Evolutionary conservation across 1,140 invertebrate genomes (phyloP), one percentile per base, ranked within the genome.

Genomic region (Drosophila jambulina): DNA sequence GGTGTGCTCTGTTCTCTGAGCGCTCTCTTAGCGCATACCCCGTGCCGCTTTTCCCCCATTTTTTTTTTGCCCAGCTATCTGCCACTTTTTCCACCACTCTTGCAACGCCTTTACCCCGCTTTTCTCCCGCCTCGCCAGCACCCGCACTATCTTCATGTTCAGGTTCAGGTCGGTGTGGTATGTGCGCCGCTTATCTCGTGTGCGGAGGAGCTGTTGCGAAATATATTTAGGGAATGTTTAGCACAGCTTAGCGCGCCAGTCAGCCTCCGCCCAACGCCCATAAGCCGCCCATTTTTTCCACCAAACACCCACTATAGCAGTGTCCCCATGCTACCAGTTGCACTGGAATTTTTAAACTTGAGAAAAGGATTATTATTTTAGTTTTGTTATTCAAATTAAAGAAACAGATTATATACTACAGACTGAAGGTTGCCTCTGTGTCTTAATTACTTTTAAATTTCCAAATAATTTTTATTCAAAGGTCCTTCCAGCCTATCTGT

Each of bases 161-260:
- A 48, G 69, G 69, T 60, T 72, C 67, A 60, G 70, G 67, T 79
- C 46, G 63, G 54, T 60, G 60, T 65, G 83, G 71, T 72, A 81
- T 88, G 81, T 81, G 62, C 62, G 60, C 56, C 81, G 84, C 84
- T 87, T 87, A 87, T 87, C 84, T 87, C 60, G 29, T 62, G 78
- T 77, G 75, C 60, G 49, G 64, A 72, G 65, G 76, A 84, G 85
- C 85, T 90, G 85, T 81, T 90, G 85, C 80, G 80, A 87, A 87
- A 87, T 87, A 87, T 87, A 87, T 87, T 87, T 87, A 84, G 84
- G 85, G 84, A 87, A 87, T 87, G 84, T 87, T 87, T 87, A 87
- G 84, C 78, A 90, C 85, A 87, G 84, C 84, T 88, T 88, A 87
- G 85, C 74, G 84, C 77, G 69, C 68, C 75, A 72, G 70, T 72